A percentile compares a stretch with the other conserved stretches of the same genome.
These are phyloP conservation scores for Cosmorhoe ocellata DNA, from an alignment of 2,888 invertebrate species.

Conservation along the genomic window DNA sequence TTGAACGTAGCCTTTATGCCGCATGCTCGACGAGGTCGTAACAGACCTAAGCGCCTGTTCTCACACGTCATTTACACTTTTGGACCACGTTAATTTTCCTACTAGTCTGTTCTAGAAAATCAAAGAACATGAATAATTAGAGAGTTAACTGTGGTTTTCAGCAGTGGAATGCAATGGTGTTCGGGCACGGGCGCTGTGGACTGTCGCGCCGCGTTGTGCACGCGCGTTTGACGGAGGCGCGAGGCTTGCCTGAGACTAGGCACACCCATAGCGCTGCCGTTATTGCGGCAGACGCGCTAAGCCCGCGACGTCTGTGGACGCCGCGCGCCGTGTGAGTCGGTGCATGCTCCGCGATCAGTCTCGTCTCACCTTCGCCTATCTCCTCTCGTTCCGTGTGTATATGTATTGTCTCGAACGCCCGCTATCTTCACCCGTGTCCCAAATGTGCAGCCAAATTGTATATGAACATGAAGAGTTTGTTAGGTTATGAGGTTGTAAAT, in stretches of 20 bases:
- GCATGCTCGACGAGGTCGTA: not conserved
- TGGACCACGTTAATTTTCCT: too few relatives aligned
- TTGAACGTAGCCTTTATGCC: not conserved
- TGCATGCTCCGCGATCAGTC: conserved; percentile 19
- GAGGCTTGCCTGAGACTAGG: conserved; percentile 10
- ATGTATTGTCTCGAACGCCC: conserved; percentile 58
- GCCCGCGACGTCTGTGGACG: conserved; percentile 6
- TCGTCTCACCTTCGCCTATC: conserved; percentile 15
- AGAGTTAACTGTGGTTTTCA: too few relatives aligned
- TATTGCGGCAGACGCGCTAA: conserved; percentile 35
- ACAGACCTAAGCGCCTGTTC: not conserved
- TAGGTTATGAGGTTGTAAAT: conserved; percentile 81
- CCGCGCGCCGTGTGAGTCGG: conserved; percentile 15
- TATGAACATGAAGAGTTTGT: conserved; percentile 71
- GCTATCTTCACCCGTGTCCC: conserved; percentile 39
- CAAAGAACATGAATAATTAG: not conserved
- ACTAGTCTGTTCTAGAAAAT: not conserved
- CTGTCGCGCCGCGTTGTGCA: not conserved
- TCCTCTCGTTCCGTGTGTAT: conserved; percentile 54
- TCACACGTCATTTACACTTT: not conserved
- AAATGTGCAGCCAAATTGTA: conserved; percentile 64
- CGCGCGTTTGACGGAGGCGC: not conserved
- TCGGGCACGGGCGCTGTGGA: too few relatives aligned
- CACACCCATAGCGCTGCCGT: conserved; percentile 35
- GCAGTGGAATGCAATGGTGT: too few relatives aligned